A percentile compares a stretch with the other conserved stretches of the same genome.
Evolutionary conservation across 2,888 invertebrate genomes (phyloP).

Genomic region (Erynnis tages): DNA sequence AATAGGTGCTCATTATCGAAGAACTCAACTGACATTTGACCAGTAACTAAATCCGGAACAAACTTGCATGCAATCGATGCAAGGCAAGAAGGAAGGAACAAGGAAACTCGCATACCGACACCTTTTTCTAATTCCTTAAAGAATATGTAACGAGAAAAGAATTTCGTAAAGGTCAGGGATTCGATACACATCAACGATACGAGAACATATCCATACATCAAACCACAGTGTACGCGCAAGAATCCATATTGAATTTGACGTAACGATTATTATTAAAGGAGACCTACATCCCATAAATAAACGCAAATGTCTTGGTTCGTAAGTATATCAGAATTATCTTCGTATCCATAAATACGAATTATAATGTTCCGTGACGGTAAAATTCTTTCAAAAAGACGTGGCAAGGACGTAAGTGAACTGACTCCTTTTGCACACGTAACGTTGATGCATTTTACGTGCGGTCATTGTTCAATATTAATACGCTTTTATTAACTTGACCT

Average conservation of each 20-base stretch:
- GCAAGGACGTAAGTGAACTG: not conserved
- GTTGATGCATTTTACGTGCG: conserved; percentile 3
- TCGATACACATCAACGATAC: not conserved
- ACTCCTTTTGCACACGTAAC: not conserved
- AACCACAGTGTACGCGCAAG: conserved; percentile 1
- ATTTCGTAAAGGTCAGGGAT: conserved; percentile 14
- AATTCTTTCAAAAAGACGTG: not conserved
- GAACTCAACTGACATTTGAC: conserved; percentile 19
- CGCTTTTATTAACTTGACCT: too few species aligned
- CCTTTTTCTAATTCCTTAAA: conserved; percentile 15
- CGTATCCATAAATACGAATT: not conserved
- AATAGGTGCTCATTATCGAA: not conserved
- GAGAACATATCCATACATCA: not conserved
- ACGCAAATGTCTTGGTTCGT: not conserved
- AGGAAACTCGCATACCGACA: conserved; percentile 10
- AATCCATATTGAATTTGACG: not conserved
- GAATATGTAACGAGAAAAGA: conserved; percentile 17
- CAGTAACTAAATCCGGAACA: conserved; percentile 8
- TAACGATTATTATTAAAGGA: not conserved
- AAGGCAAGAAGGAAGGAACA: conserved; percentile 21
- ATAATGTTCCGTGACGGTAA: not conserved
- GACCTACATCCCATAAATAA: not conserved
- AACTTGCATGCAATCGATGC: not conserved
- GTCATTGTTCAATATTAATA: not conserved
- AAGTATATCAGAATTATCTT: not conserved